Evolutionary conservation across 2,888 invertebrate species (phyloP).

Genomic region (Tridacna crocea): DNA sequence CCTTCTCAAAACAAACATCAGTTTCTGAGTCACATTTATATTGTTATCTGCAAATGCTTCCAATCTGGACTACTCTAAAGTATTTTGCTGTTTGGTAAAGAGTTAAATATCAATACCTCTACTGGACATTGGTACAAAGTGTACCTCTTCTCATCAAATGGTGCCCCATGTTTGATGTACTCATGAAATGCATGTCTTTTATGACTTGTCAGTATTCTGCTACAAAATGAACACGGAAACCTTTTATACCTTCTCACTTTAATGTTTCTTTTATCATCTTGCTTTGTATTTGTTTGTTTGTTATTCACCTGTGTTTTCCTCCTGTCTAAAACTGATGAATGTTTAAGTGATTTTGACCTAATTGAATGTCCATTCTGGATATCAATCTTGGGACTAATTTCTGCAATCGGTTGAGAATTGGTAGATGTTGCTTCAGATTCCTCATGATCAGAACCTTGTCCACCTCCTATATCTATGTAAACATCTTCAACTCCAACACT

Average conservation of each 20-base stretch:
- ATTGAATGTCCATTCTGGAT: no score
- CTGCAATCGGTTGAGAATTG: no score
- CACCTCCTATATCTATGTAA: background rate
- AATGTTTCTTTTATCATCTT: constrained; percentile 14
- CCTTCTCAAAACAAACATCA: no score
- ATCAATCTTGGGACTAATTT: no score
- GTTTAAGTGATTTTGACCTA: background rate
- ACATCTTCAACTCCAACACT: background rate
- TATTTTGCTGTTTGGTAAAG: no score
- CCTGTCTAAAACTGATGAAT: background rate
- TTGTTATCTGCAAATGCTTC: no score
- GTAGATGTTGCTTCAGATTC: no score
- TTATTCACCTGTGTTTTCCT: background rate
- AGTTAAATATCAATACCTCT: constrained; percentile 38
- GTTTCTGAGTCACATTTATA: no score
- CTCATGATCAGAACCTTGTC: no score
- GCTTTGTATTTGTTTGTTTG: background rate
- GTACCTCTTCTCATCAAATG: constrained; percentile 49
- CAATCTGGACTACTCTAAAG: no score
- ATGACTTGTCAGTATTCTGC: constrained; percentile 48
- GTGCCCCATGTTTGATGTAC: constrained; percentile 57
- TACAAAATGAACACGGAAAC: constrained; percentile 53
- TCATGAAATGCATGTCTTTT: constrained; percentile 57
- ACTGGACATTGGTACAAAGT: constrained; percentile 44
- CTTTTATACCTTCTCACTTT: constrained; percentile 31